Base-by-base conservation (phyloP, 2,888 invertebrate genomes). In the Latrodectus elegans region DNA sequence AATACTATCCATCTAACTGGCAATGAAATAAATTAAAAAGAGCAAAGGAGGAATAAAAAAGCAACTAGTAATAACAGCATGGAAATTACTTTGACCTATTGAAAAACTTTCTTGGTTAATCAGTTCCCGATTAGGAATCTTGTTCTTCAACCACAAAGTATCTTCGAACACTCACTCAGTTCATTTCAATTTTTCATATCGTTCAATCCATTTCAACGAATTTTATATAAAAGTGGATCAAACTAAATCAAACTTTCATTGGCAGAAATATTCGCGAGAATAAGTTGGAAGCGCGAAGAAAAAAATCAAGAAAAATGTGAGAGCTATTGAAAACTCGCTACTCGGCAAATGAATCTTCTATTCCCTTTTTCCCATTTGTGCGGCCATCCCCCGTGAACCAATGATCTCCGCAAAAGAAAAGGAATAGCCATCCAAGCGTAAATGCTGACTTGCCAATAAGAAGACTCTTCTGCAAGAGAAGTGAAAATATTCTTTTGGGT, bases 401-500 rank as follows among this genome's bases (percentile, higher is more conserved):
- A 38, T 38, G 38, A 38, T 38, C 38, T 38, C 55, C 53, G 15
- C 51, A 52, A 60, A 72, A 79, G 64, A 38, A 52, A 60, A 72
- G 71, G 64, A 38, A 38, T 38, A 38, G 38, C 38, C 38, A 38
- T 38, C 38, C 71, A 72, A 72, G 79, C 79, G 60, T 71, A 49
- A 79, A 64, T 79, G 72, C 71, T 71, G 60, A 79, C 38, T 64
- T 51, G 60, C 72, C 79, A 55, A 71, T 79, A 79, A 78, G 70
- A 53, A 38, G 53, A n/a, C 14, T 9, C n/a, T 15, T 22, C 55
- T 65, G 12, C 38, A 70, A 26, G 55, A 15, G 22, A 22, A 22
- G 22, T 22, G 22, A 22, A 22, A 22, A 22, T 22, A 22, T 71
- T 70, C 70, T 79, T 79, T 55, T 38, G 22, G 64, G 38, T 70